Evolutionary conservation across 2,113 vertebrate genomes (phyloP), one percentile per base, ranked within the genome.

Genomic region (Lagopus muta): DNA sequence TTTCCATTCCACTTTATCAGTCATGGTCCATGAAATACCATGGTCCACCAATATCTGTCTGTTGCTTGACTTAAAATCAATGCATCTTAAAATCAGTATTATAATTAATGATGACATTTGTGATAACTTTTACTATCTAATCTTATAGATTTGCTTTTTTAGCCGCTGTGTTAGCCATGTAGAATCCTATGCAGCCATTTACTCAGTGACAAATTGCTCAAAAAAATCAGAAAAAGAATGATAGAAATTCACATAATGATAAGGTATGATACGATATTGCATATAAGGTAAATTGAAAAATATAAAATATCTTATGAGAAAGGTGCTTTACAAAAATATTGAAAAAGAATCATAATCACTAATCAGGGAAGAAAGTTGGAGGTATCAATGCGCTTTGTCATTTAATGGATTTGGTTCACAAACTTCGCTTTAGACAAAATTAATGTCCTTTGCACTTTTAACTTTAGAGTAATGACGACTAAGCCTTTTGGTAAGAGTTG

Each of bases 191-290:
- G n/a, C 8, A 27, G 36, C 25, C 20, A 20, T 73, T 82, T 73
- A 82, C 11, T 52, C 24, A 52, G 24, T 40, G 11, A 52, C 19
- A 69, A 78, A 52, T 13, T 86, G 32, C 32, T 69, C 27, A 5
- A 3, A 50, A 65, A 28, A 71, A 48, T 45, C 27, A 57, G 48
- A 28, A 62, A 62, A 81, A 43, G 3, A 71, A 36, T 3, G 9
- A 47, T 36, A 34, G 25, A 84, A 40, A 47, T 42, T 34, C 21
- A 84, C 30, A 5, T 42, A 5, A 67, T 36, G 6, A 17, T 18
- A 67, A 45, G 5, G 11, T 6, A 42, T 32, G 7, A 54, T 61
- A 47, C 40, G 2, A 22, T 42, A 27, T 13, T 0, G 1, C 15
- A 22, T 38, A 14, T 48, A 50, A 34, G 7, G 50, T 64, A 32